phyloP scores from a whole-genome alignment of 1,140 invertebrate genomes.

The Ceratina calcarata region DNA sequence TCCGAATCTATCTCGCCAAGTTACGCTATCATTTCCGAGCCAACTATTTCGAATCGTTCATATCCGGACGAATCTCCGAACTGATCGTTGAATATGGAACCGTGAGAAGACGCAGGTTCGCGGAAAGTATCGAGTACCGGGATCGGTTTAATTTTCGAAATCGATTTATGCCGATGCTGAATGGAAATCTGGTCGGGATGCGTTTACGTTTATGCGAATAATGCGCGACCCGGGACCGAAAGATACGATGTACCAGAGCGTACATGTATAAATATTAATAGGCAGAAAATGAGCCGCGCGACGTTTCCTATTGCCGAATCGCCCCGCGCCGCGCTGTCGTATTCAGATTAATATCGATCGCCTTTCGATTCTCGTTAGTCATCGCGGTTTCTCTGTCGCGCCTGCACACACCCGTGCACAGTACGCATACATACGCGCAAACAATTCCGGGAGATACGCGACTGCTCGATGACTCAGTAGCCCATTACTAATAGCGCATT shows the following conservation, averaged over 20 bases:
- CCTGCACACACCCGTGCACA: too few relatives aligned
- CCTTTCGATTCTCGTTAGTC: conserved; percentile 55
- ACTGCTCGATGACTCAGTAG: too few relatives aligned
- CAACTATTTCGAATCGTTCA: too few relatives aligned
- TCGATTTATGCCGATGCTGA: not conserved
- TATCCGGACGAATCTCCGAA: too few relatives aligned
- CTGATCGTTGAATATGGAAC: too few relatives aligned
- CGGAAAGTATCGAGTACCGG: not conserved
- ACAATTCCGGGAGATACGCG: too few relatives aligned
- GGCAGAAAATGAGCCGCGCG: conserved; percentile 18
- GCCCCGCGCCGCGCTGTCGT: conserved; percentile 16
- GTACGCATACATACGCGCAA: too few relatives aligned
- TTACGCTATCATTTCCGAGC: too few relatives aligned
- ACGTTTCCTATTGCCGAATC: too few relatives aligned
- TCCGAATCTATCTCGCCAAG: too few relatives aligned
- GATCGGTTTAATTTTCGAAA: not conserved
- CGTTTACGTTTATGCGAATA: not conserved
- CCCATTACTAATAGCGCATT: too few relatives aligned
- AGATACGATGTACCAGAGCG: not conserved
- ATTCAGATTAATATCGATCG: conserved; percentile 55
- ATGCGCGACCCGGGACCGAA: not conserved
- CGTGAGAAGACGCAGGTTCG: too few relatives aligned
- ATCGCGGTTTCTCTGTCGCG: conserved; percentile 11
- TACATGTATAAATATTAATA: conserved; percentile 46
- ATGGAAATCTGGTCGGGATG: not conserved